phyloP scores from a whole-genome alignment of 2,888 invertebrate species.

The Scelioninae gen. 2 region DNA sequence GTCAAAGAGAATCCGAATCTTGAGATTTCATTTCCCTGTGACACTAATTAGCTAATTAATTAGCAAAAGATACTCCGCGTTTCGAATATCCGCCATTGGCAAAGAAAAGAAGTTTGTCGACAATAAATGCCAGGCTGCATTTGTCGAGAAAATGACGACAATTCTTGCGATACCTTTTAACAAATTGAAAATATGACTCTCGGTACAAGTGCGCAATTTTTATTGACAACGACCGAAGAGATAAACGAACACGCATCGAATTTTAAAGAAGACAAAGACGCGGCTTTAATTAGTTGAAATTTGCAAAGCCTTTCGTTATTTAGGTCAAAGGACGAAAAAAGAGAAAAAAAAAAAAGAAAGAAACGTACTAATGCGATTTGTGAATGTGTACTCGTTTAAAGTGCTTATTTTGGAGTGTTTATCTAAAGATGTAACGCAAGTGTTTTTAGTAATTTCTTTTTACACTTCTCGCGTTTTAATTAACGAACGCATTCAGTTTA shows the following conservation, averaged over 20 bases:
- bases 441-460: conserved; percentile 20
- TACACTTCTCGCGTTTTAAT: conserved; percentile 39
- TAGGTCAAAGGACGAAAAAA: conserved; percentile 13
- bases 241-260: conserved; percentile 6
- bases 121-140: conserved; percentile 23
- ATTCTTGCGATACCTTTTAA: conserved; percentile 1
- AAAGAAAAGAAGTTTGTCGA: conserved; percentile 24
- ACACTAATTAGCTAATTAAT: conserved; percentile 57
- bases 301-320: conserved; percentile 21
- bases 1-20: conserved; percentile 40
- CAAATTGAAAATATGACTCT: conserved; percentile 5
- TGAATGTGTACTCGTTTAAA: conserved; percentile 16
- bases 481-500: conserved; percentile 37
- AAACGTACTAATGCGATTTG: conserved; percentile 26
- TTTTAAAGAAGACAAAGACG: neutral
- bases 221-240: neutral
- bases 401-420: conserved; percentile 16
- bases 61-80: conserved; percentile 29
- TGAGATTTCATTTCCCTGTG: conserved; percentile 40
- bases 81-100: conserved; percentile 21
- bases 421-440: conserved; percentile 15
- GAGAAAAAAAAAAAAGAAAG: too few species aligned
- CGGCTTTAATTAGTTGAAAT: conserved; percentile 14
- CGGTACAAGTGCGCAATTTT: neutral
- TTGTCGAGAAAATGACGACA: conserved; percentile 15